phyloP scores from a whole-genome alignment of 2,113 vertebrate genomes.

The Eclectus roratus region DNA sequence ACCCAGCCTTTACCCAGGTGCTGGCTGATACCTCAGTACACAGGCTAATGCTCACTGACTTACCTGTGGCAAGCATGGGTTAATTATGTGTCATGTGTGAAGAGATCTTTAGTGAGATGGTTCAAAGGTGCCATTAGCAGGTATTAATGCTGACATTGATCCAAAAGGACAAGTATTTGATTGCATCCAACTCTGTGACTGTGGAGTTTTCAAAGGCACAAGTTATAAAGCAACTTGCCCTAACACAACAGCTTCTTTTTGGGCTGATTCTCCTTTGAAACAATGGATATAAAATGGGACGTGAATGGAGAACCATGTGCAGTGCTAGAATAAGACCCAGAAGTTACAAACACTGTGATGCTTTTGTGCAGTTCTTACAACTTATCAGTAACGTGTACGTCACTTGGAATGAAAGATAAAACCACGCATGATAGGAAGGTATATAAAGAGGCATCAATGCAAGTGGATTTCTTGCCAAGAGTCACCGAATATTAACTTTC shows the following conservation, averaged over 20 bases:
- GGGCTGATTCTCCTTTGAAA: not conserved
- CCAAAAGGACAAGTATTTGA: not conserved
- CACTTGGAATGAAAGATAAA: not conserved
- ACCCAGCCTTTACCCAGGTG: not conserved
- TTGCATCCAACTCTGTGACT: not conserved
- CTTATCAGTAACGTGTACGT: not conserved
- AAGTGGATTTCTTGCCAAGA: not conserved
- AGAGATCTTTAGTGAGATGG: not conserved
- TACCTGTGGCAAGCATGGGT: not conserved
- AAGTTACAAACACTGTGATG: not conserved
- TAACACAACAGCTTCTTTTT: not conserved
- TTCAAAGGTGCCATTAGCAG: not conserved
- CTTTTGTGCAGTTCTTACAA: not conserved
- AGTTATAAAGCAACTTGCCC: not conserved
- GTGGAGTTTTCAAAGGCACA: not conserved
- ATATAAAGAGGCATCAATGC: not conserved
- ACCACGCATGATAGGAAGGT: not conserved
- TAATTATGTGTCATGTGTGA: not conserved
- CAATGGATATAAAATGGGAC: not conserved
- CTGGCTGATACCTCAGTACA: not conserved
- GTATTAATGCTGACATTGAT: not conserved
- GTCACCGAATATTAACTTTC: not conserved
- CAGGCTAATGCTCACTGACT: not conserved
- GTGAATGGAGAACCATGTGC: not conserved
- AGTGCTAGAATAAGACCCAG: not conserved